Conservation (phyloP, 2,113 vertebrate species). For the Nestor notabilis region DNA sequence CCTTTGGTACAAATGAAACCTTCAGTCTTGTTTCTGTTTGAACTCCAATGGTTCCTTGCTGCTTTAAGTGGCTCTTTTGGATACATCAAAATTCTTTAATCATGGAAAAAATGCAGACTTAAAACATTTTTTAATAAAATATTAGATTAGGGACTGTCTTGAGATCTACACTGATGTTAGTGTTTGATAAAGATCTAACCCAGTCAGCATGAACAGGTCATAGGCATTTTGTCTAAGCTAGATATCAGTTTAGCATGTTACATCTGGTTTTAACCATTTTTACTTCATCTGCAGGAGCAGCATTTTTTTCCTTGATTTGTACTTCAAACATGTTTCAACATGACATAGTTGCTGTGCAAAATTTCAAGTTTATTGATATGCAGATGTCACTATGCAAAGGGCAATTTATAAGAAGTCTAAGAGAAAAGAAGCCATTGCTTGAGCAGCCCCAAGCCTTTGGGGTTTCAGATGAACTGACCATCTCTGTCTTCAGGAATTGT, state of each 20-base stretch:
- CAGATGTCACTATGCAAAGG: background rate
- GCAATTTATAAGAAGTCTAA: background rate
- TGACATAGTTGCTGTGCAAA: background rate
- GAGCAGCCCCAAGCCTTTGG: conserved; percentile 14
- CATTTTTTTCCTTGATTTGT: background rate
- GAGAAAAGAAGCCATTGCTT: background rate
- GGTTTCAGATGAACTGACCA: background rate
- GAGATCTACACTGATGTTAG: background rate
- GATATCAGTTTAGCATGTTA: background rate
- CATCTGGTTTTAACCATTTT: conserved; percentile 2
- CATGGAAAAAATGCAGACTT: conserved; percentile 18
- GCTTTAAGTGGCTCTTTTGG: conserved; percentile 48
- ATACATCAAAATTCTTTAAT: conserved; percentile 48
- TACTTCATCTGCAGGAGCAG: background rate
- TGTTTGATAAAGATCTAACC: conserved; percentile 27
- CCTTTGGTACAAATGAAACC: conserved; percentile 58
- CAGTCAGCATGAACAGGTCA: conserved; percentile 1
- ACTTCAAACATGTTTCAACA: background rate
- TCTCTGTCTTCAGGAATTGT: conserved; percentile 38
- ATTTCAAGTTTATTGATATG: background rate
- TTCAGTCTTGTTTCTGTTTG: conserved; percentile 44
- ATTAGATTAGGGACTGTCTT: conserved; percentile 36
- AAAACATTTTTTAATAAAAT: conserved; percentile 61
- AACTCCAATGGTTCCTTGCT: conserved; percentile 35
- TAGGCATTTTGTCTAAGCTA: conserved; percentile 12